Percentiles rank a stretch among this genome's conserved stretches.
phyloP scores from a whole-genome alignment of 2,797 vertebrate genomes.

The Ctenochaetus hawaiiensis region DNA sequence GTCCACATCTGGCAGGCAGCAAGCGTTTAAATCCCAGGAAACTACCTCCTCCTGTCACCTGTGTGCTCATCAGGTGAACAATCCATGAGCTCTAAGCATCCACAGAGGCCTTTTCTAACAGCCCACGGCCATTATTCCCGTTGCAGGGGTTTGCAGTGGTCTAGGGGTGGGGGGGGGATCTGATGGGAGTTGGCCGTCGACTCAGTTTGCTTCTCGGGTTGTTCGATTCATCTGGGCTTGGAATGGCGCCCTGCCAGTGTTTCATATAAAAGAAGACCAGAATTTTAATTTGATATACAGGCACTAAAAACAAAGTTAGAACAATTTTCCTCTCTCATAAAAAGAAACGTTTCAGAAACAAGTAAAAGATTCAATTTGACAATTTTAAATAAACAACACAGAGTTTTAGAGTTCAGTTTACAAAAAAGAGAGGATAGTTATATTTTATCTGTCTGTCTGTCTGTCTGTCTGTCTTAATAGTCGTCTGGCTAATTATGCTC shows the following conservation, averaged over 20 bases:
- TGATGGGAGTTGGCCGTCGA: slow-evolving; percentile 30
- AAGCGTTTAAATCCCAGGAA: slow-evolving; percentile 59
- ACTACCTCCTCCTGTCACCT: slow-evolving; percentile 53
- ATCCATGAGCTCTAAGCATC: slow-evolving; percentile 57
- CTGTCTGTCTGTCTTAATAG: background rate
- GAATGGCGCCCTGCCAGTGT: slow-evolving; percentile 10
- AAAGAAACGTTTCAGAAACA: no score
- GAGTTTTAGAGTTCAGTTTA: no score
- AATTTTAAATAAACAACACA: no score
- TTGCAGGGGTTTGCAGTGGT: background rate
- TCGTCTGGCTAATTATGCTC: background rate
- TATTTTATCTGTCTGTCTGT: background rate
- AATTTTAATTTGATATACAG: background rate
- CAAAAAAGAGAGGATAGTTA: no score
- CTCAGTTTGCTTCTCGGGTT: slow-evolving; percentile 20
- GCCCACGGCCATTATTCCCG: slow-evolving; percentile 29
- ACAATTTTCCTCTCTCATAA: no score
- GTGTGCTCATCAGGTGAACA: slow-evolving; percentile 56
- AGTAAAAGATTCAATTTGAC: no score
- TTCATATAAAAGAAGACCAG: slow-evolving; percentile 6
- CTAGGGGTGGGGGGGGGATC: slow-evolving; percentile 4
- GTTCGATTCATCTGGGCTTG: slow-evolving; percentile 28
- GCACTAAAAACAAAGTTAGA: no score
- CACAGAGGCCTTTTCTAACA: slow-evolving; percentile 22
- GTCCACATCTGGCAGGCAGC: slow-evolving; percentile 38